Base-by-base conservation (phyloP, 1,140 invertebrate species). In the Octopus bimaculoides region DNA sequence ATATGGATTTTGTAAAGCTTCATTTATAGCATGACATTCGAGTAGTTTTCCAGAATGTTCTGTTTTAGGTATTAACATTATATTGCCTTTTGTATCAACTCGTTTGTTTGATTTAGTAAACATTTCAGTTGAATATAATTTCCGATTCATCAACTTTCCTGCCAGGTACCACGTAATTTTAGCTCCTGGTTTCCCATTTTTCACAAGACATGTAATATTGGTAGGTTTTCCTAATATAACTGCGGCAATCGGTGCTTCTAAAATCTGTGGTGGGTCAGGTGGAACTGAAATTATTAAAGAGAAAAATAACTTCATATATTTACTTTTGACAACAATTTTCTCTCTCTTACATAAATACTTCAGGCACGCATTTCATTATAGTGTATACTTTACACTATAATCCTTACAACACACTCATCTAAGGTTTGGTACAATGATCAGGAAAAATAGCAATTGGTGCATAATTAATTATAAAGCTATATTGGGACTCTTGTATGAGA, bases 31-130 rank as follows among this genome's bases (percentile, higher is more conserved):
- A 12, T 85, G 95, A 89, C 97, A 98, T 26, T 95, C 96, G 84
- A 97, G 95, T 20, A 94, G 95, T 82, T 95, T 95, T 85, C 96
- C 97, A 90, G 97, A 94, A 89, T 97, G 95, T 52, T 94, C 92
- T 89, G 95, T 95, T 81, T 93, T 94, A 5, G 96, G 96, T 14
- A 85, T 86, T 56, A 90, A 81, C 77, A 93, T 94, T 84, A 98
- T 91, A 87, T 93, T 94, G 78, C 97, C 90, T n/a, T 96, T 93
- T 17, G 96, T 95, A 14, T 88, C 84, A 20, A 85, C 81, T 53
- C 82, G 78, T 92, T 93, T 92, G 94, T 95, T 93, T 54, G 83
- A 80, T 9, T 79, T 69, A 77, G 84, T 81, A 8, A 82, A 54
- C 41, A 81, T 81, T 52, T 82, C 81, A 7, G 81, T 75, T 54